A percentile compares a stretch with the other conserved stretches of the same genome.
Conservation (phyloP, 2,888 invertebrate species). For the Mesodorylaimus sp. region DNA sequence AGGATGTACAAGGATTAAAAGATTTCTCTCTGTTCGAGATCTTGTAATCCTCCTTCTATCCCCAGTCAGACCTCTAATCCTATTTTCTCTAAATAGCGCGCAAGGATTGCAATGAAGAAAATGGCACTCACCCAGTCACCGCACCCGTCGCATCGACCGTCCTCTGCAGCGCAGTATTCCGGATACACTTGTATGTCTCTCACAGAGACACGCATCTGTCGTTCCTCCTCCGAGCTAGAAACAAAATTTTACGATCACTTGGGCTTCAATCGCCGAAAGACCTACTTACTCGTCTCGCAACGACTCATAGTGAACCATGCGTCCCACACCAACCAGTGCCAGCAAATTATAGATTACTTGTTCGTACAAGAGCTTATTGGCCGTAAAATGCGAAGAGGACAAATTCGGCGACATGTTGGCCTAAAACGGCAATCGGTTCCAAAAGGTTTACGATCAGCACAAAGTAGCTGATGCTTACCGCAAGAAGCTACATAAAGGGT, state of each 20-base stretch:
- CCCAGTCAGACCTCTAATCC: too few relatives aligned
- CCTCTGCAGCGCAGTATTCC: constrained; percentile 42
- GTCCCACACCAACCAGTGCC: constrained; percentile 51
- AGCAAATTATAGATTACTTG: constrained; percentile 71
- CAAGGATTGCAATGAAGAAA: too few relatives aligned
- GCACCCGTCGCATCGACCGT: constrained; percentile 41
- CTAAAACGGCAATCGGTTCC: constrained; percentile 31
- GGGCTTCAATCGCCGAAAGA: not conserved
- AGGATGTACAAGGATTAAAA: too few relatives aligned
- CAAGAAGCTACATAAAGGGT: too few relatives aligned
- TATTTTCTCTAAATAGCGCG: too few relatives aligned
- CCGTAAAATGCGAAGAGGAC: constrained; percentile 74
- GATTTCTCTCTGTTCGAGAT: too few relatives aligned
- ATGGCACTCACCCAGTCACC: constrained; percentile 35
- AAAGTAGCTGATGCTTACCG: too few relatives aligned
- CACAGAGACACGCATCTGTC: constrained; percentile 50
- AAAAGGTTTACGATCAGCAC: too few relatives aligned
- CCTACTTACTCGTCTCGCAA: not conserved
- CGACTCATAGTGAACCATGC: constrained; percentile 9
- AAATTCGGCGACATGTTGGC: constrained; percentile 97
- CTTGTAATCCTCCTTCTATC: too few relatives aligned
- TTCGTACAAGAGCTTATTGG: constrained; percentile 64
- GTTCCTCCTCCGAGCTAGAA: constrained; percentile 33
- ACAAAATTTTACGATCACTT: not conserved
- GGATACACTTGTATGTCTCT: constrained; percentile 61